Evolutionary conservation across 2,113 vertebrate genomes (phyloP), one percentile per base, ranked within the genome.

Genomic region (Donacobius atricapilla): DNA sequence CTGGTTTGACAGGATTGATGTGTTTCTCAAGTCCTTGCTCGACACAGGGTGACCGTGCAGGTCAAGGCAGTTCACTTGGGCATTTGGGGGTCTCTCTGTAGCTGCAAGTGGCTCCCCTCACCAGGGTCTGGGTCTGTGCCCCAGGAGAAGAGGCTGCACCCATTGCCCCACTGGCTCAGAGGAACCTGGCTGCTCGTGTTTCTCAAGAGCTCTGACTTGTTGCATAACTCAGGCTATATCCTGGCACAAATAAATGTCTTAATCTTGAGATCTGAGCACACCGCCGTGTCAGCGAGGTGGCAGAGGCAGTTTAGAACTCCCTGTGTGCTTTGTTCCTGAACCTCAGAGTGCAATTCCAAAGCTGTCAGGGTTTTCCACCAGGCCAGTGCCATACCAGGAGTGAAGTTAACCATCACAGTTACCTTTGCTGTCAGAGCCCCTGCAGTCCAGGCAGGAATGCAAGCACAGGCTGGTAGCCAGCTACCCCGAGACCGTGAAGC

Each of bases 381-480:
- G 89, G 37, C n/a, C 72, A 89, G 40, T 64, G 57, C 73, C 94
- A 88, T 88, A 51, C 68, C 75, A 90, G 79, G 79, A 91, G 53
- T 84, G 86, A 93, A 95, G 92, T 69, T 90, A 84, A 93, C 92
- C 86, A 91, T 94, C 64, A 94, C 20, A 1, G 72, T 48, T 94
- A 85, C 66, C 77, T 96, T 50, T 89, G 83, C 78, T 91, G 76
- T 94, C 81, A 84, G 87, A 84, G 79, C 47, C 80, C 81, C 91
- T 39, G 83, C 80, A 95, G 89, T 61, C 68, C 78, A 85, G 80
- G 66, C 73, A 90, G 91, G 87, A 87, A 95, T 89, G 84, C 77
- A 83, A 83, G 78, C 9, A 33, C 77, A 95, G 91, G 92, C 93
- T 61, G 66, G 90, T 93, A 90, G 89, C 83, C 91, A 96, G 86